Percentiles rank a stretch among this genome's conserved stretches.
These are phyloP conservation scores for Tachysurus vachellii DNA, from an alignment of 2,113 vertebrate genomes.

Conservation along the genomic window DNA sequence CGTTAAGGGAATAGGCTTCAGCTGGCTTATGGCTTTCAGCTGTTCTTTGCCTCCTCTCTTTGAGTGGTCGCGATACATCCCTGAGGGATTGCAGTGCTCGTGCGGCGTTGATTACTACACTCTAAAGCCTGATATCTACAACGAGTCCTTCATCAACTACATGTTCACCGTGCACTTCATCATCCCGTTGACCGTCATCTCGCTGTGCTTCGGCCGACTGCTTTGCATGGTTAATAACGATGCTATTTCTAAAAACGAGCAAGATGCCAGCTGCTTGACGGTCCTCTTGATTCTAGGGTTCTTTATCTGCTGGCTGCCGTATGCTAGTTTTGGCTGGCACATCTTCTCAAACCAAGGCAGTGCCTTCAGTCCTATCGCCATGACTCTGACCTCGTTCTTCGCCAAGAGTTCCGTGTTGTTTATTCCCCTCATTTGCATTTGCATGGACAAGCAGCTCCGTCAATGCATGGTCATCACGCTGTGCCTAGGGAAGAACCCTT, in stretches of 20 bases:
- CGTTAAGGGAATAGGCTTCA: constrained; percentile 73
- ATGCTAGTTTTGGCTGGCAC: constrained; percentile 74
- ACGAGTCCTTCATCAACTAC: constrained; percentile 82
- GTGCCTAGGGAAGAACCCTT: constrained; percentile 79
- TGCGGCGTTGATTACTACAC: constrained; percentile 86
- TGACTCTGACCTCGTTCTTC: constrained; percentile 82
- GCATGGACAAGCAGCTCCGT: constrained; percentile 86
- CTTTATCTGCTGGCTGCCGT: constrained; percentile 83
- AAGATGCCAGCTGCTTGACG: constrained; percentile 84
- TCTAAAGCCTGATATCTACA: constrained; percentile 78
- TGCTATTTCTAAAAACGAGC: constrained; percentile 80
- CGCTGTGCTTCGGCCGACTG: constrained; percentile 81
- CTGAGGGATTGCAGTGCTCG: constrained; percentile 85
- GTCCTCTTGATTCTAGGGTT: constrained; percentile 81
- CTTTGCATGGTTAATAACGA: constrained; percentile 83
- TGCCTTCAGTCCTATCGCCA: constrained; percentile 78
- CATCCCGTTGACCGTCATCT: constrained; percentile 73
- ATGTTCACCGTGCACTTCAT: constrained; percentile 84
- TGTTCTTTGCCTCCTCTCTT: constrained; percentile 76
- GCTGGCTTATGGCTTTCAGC: constrained; percentile 83
- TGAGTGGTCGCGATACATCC: constrained; percentile 87
- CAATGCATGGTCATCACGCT: constrained; percentile 83
- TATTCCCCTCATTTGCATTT: constrained; percentile 83
- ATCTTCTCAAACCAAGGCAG: constrained; percentile 84
- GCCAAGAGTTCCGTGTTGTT: constrained; percentile 80